Evolutionary conservation across 1,140 invertebrate species (phyloP).

Genomic region (Panulirus ornatus): DNA sequence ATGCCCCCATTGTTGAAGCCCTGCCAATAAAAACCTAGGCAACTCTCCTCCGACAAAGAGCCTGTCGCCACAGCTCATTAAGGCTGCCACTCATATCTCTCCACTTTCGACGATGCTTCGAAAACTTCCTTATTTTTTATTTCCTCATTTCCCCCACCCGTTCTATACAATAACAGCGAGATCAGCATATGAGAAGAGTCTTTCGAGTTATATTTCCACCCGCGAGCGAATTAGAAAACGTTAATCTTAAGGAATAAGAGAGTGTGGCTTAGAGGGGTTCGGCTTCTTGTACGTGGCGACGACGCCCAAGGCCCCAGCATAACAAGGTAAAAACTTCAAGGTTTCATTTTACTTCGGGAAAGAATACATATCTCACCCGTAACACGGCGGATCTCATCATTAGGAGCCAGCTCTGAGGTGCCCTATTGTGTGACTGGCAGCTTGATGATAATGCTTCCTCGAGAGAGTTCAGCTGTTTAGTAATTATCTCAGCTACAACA

Average conservation of each 20-base stretch:
- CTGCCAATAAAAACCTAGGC: not conserved
- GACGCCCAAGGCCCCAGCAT: not conserved
- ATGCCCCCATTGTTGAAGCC: not conserved
- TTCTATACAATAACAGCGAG: not conserved
- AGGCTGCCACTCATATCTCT: not conserved
- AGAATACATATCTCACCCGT: conserved; percentile 1
- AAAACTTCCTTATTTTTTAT: not conserved
- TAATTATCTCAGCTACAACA: too few species aligned
- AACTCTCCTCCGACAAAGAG: not conserved
- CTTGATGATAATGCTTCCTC: too few species aligned
- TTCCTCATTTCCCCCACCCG: not conserved
- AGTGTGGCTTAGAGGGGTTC: not conserved
- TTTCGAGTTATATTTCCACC: too few species aligned
- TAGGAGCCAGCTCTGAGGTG: not conserved
- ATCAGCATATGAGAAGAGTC: too few species aligned
- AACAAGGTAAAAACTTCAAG: not conserved
- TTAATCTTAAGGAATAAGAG: not conserved
- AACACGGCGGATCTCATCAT: not conserved
- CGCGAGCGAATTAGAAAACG: not conserved
- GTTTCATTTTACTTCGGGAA: conserved; percentile 6
- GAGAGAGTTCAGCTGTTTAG: too few species aligned
- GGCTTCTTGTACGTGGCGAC: not conserved
- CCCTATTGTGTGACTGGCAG: not conserved
- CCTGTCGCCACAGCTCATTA: not conserved
- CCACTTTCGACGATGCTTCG: not conserved